Evolutionary conservation across 2,113 vertebrate species (phyloP).

Genomic region (Variabilichromis moorii): DNA sequence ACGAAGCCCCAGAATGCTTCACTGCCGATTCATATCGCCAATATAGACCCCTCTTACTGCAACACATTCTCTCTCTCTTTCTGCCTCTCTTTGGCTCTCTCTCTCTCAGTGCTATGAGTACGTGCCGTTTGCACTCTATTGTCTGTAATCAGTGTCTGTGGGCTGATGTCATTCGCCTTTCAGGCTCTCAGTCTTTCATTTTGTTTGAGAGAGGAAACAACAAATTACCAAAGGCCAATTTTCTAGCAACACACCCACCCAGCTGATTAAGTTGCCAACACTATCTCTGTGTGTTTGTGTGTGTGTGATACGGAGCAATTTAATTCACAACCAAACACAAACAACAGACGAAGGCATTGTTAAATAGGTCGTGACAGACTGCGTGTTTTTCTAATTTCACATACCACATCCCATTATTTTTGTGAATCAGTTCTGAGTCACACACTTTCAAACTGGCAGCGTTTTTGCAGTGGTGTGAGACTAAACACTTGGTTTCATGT

Average conservation of each 20-base stretch:
- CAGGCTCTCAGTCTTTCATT: neutral
- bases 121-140: conserved; percentile 9
- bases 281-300: neutral
- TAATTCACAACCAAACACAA: neutral
- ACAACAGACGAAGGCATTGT: neutral
- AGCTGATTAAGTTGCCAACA: neutral
- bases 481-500: neutral
- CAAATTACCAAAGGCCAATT: neutral
- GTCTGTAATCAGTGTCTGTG: neutral
- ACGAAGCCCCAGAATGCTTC: conserved; percentile 63
- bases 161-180: neutral
- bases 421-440: neutral
- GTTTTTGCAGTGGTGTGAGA: neutral
- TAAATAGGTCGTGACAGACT: neutral
- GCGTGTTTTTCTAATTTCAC: neutral
- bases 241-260: neutral
- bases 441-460: neutral
- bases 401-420: neutral
- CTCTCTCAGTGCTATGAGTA: conserved; percentile 29
- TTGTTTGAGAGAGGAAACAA: conserved; percentile 9
- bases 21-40: conserved; percentile 57
- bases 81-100: conserved; percentile 20
- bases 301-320: neutral
- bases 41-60: conserved; percentile 70
- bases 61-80: conserved; percentile 60